A percentile compares a stretch with the other conserved stretches of the same genome.
Conservation (phyloP, 2,797 vertebrate species). For the Dermochelys coriacea region DNA sequence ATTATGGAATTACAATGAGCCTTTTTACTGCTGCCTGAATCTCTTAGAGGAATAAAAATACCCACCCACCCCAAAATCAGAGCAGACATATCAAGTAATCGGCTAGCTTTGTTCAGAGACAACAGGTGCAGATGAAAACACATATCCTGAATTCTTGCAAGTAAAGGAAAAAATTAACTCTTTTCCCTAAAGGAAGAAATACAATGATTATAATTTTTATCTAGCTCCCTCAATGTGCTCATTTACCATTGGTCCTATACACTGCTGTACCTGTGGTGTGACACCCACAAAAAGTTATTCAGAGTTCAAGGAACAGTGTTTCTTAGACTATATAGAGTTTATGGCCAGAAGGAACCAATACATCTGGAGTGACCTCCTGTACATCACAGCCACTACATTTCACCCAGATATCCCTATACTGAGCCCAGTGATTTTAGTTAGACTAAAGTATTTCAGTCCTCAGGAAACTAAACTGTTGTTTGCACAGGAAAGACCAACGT, state of each 20-base stretch:
- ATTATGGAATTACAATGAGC: constrained; percentile 75
- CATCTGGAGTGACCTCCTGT: not conserved
- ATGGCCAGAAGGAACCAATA: not conserved
- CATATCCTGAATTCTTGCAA: constrained; percentile 57
- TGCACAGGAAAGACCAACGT: not conserved
- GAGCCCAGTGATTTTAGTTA: not conserved
- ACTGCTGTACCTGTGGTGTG: not conserved
- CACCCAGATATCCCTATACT: not conserved
- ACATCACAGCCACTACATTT: not conserved
- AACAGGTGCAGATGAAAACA: constrained; percentile 76
- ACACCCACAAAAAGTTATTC: not conserved
- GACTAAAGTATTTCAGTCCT: not conserved
- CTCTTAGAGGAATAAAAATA: constrained; percentile 65
- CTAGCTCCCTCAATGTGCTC: not conserved
- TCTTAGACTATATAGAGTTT: not conserved
- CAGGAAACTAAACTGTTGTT: not conserved
- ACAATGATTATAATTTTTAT: constrained; percentile 33
- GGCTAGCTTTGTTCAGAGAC: constrained; percentile 61
- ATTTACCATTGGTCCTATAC: constrained; percentile 3
- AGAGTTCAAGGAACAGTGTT: rapidly evolving
- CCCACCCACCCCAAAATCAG: constrained; percentile 56
- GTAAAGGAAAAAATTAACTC: constrained; percentile 26
- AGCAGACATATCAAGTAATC: constrained; percentile 36
- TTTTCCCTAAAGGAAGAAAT: constrained; percentile 44
- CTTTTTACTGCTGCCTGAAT: constrained; percentile 61